These are phyloP conservation scores for Scleropages formosus DNA, from an alignment of 2,797 vertebrate genomes.

Conservation along the genomic window DNA sequence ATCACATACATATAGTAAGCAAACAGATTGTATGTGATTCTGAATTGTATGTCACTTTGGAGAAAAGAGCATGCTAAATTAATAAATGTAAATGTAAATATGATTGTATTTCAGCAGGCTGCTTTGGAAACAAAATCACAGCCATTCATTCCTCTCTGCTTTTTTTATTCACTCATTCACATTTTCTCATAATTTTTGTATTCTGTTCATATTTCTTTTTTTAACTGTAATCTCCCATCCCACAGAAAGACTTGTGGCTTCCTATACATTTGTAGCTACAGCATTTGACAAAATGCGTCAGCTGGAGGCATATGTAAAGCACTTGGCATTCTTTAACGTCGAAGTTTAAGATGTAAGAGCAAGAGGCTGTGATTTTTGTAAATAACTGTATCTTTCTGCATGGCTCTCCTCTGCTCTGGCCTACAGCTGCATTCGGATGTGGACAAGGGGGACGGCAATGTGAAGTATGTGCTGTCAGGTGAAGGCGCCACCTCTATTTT, in stretches of 20 bases:
- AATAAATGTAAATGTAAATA: too few relatives aligned
- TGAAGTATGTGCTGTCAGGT: slow-evolving; percentile 92
- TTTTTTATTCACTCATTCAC: slow-evolving; percentile 51
- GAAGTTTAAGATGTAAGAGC: neutral
- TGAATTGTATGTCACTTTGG: too few relatives aligned
- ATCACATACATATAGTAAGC: too few relatives aligned
- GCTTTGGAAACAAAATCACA: too few relatives aligned
- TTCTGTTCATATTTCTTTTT: slow-evolving; percentile 47
- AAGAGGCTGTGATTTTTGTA: neutral
- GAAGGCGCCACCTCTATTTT: slow-evolving; percentile 95
- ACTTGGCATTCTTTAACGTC: neutral
- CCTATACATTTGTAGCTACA: slow-evolving; percentile 53
- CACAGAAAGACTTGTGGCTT: slow-evolving; percentile 40
- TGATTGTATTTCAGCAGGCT: too few relatives aligned
- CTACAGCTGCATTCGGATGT: slow-evolving; percentile 94
- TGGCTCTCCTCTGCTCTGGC: slow-evolving; percentile 43
- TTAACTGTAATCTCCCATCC: slow-evolving; percentile 41
- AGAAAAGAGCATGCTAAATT: too few relatives aligned
- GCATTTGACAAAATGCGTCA: slow-evolving; percentile 32
- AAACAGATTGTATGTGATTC: too few relatives aligned
- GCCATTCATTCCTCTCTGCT: too few relatives aligned
- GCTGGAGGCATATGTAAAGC: neutral
- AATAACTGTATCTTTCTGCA: neutral
- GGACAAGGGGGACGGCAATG: slow-evolving; percentile 91
- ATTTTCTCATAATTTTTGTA: slow-evolving; percentile 37